Evolutionary conservation across 2,888 invertebrate species (phyloP), one percentile per base, ranked within the genome.

Genomic region (Chelonus formosanus): DNA sequence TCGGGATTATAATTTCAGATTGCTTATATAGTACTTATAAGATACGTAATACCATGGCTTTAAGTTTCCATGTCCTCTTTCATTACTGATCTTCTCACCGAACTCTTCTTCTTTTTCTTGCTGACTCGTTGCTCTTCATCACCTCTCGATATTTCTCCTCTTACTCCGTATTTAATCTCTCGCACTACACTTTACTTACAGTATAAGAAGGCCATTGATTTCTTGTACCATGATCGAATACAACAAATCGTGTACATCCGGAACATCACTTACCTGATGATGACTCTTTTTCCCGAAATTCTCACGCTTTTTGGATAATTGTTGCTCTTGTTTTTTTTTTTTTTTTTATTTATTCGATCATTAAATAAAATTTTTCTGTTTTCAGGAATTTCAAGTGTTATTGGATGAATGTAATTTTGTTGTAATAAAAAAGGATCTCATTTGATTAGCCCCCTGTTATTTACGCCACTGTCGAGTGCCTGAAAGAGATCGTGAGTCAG

Each of bases 401-500:
- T 20, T 20, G 20, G 20, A 20, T 20, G 20, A 20, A 20, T 20
- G 20, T 20, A 20, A 20, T 20, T 20, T 20, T 20, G 2, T 20
- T 20, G 20, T 20, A 20, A 20, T 20, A 55, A 40, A 20, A 20
- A 55, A 43, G 32, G 8, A 43, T 52, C 4, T 52, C 6, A 52
- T 52, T 32, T 8, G 10, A 75, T 70, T 73, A 71, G 75, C 71
- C 78, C 70, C 72, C 68, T 70, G 71, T 75, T 74, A 71, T 70
- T 74, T 71, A 71, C 73, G 63, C 71, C 75, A 71, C 62, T 73
- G 73, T 47, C 56, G 36, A 50, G 36, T 36, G 56, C 8, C 4
- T 56, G 35, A 64, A 67, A 63, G 65, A 68, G 73, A 78, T 77
- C 77, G 78, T 78, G 78, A 78, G 76, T 77, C 76, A 77, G 77